A percentile compares a stretch with the other conserved stretches of the same genome.
These are phyloP conservation scores for Cetoscarus ocellatus DNA, from an alignment of 2,797 vertebrate species.

Conservation along the genomic window DNA sequence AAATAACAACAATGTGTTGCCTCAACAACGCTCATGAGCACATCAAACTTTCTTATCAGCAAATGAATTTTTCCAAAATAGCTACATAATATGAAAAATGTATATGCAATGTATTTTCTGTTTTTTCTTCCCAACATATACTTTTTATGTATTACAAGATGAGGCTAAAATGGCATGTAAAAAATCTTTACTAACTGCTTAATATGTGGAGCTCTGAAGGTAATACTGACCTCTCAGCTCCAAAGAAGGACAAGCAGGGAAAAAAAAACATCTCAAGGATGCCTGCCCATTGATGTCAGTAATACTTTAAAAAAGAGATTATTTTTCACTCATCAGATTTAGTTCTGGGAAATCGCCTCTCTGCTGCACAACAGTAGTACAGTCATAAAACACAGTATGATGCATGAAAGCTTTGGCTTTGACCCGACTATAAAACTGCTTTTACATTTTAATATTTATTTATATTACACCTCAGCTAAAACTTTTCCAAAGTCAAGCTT, in stretches of 20 bases:
- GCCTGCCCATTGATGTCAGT: constrained; percentile 40
- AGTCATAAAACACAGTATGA: constrained; percentile 64
- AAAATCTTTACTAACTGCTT: too few species aligned
- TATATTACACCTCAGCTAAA: constrained; percentile 38
- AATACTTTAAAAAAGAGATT: constrained; percentile 55
- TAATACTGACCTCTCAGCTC: constrained; percentile 42
- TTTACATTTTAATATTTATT: constrained; percentile 61
- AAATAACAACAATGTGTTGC: too few species aligned
- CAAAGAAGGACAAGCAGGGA: constrained; percentile 5
- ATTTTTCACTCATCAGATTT: constrained; percentile 51
- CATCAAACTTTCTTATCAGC: too few species aligned
- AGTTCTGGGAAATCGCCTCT: constrained; percentile 31
- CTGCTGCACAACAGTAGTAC: constrained; percentile 53
- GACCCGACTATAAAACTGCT: constrained; percentile 63
- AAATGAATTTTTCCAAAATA: too few species aligned
- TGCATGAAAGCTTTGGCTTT: constrained; percentile 73
- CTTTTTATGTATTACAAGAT: too few species aligned
- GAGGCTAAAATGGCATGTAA: too few species aligned
- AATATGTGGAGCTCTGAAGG: constrained; percentile 12
- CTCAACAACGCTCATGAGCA: too few species aligned
- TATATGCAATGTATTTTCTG: too few species aligned
- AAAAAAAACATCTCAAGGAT: not conserved
- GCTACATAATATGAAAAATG: too few species aligned
- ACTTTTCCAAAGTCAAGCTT: constrained; percentile 26
- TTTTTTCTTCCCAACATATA: too few species aligned